Evolutionary conservation across 2,888 invertebrate genomes (phyloP).

Genomic region (Embidobia sp.): DNA sequence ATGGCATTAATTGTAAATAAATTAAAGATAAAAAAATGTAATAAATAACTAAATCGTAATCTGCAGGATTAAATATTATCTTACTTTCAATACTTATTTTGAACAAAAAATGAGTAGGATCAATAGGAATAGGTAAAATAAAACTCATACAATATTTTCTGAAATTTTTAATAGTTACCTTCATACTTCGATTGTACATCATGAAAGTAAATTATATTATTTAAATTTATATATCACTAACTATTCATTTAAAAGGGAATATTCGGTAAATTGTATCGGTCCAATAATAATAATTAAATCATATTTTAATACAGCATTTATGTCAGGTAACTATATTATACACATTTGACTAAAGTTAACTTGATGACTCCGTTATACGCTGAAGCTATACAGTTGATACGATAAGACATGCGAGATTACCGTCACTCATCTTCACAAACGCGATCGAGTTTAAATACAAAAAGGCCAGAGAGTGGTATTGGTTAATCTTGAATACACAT

Average conservation of each 20-base stretch:
- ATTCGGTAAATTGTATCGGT: constrained; percentile 2
- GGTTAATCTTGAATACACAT: constrained; percentile 11
- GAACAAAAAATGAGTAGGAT: not conserved
- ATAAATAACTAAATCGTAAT: too few relatives aligned
- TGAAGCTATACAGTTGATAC: constrained; percentile 46
- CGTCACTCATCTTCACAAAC: not conserved
- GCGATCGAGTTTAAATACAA: constrained; percentile 46
- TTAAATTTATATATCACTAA: constrained; percentile 60
- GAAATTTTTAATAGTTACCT: constrained; percentile 74
- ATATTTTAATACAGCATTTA: constrained; percentile 22
- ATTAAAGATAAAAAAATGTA: too few relatives aligned
- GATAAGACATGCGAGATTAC: constrained; percentile 8
- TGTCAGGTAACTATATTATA: constrained; percentile 49
- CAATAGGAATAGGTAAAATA: too few relatives aligned
- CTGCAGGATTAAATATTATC: too few relatives aligned
- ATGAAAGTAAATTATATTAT: constrained; percentile 76
- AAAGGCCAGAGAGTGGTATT: constrained; percentile 48
- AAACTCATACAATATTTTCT: constrained; percentile 67
- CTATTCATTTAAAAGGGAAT: constrained; percentile 30
- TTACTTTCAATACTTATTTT: too few relatives aligned
- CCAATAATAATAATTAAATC: constrained; percentile 13
- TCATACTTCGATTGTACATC: constrained; percentile 76
- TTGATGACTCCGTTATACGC: constrained; percentile 10
- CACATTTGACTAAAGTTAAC: constrained; percentile 53
- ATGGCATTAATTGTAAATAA: too few relatives aligned